phyloP scores from a whole-genome alignment of 2,113 vertebrate genomes.

The Amphilophus citrinellus region DNA sequence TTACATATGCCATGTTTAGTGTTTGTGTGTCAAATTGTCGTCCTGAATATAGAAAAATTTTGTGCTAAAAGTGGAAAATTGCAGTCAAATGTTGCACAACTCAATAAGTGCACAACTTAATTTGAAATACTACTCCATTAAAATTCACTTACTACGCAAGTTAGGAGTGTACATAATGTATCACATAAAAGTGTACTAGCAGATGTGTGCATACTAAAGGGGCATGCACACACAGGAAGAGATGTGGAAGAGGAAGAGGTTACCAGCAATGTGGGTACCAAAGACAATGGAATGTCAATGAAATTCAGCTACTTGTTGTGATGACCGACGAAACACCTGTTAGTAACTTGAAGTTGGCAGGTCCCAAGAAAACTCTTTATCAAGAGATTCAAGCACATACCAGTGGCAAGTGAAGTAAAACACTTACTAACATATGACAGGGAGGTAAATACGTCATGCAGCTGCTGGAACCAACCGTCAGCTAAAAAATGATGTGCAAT shows the following conservation, averaged over 20 bases:
- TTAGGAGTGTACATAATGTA: too few relatives aligned
- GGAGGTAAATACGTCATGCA: background rate
- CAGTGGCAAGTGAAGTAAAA: background rate
- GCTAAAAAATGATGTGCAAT: too few relatives aligned
- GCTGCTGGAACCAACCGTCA: background rate
- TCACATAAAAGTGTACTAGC: background rate
- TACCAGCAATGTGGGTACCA: background rate
- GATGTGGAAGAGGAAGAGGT: background rate
- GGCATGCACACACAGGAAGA: background rate
- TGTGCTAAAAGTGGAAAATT: too few relatives aligned
- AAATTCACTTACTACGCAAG: too few relatives aligned
- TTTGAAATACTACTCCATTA: too few relatives aligned
- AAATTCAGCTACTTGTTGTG: background rate
- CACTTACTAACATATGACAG: background rate
- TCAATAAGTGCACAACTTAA: too few relatives aligned
- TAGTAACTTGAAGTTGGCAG: background rate
- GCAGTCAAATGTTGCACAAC: too few relatives aligned
- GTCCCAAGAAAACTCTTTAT: background rate
- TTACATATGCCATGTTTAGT: background rate
- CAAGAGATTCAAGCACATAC: background rate
- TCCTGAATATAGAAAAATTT: too few relatives aligned
- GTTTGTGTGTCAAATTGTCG: too few relatives aligned
- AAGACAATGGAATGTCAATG: background rate
- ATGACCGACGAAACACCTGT: background rate
- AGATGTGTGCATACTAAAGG: background rate